Evolutionary conservation across 2,888 invertebrate species (phyloP), one percentile per base, ranked within the genome.

Genomic region (Subacronicta megacephala): DNA sequence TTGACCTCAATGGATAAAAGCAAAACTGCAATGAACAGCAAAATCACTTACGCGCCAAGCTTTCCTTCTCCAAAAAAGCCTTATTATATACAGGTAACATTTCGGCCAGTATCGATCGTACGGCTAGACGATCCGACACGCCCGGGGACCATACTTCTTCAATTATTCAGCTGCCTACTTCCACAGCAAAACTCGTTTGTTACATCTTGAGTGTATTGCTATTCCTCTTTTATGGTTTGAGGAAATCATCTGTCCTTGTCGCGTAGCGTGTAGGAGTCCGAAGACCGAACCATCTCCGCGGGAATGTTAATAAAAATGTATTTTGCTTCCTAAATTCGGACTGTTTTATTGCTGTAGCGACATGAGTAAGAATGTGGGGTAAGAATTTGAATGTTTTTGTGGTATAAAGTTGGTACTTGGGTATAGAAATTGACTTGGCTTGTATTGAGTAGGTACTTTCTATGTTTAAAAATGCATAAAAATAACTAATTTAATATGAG

Each of bases 111-210:
- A 88, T 89, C 77, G 90, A 90, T 87, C 89, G 72, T 62, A 37
- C 54, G 76, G 80, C 84, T 78, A 89, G 87, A 86, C 88, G 81
- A 85, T 83, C 84, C 81, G 73, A 73, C 80, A 80, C 83, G 75
- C 78, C 63, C 63, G 80, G 75, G 82, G 84, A 85, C 84, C 85
- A 80, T 79, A 81, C 82, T 85, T 86, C 84, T 85, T 93, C 88
- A 91, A 92, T 92, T 91, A 93, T 92, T 93, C 91, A 93, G 75
- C 66, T 69, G 77, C 72, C 72, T 79, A 77, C 78, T 70, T 83
- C 80, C 78, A 60, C 65, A 68, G 68, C 63, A 53, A 58, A 65
- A 68, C 72, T 80, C 75, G 80, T 82, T 82, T 81, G 81, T 80
- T 80, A 83, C 83, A 79, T 82, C 79, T 78, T 77, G 66, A 77